Base-by-base conservation (phyloP, 2,797 vertebrate genomes). In the Enteromius mattozi region DNA sequence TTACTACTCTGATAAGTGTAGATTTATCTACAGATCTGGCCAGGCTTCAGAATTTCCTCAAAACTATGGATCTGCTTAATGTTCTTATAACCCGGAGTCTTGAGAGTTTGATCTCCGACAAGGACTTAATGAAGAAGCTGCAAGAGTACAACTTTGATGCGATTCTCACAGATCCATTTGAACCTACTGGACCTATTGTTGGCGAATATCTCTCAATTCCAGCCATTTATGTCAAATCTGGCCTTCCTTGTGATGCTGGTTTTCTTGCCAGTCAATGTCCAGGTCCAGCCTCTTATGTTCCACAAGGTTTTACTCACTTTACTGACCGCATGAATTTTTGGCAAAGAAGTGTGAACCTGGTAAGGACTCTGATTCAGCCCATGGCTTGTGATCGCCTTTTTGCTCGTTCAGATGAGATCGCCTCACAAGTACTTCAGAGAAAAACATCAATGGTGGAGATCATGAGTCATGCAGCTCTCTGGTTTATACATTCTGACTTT, bases 401-500 rank as follows among this genome's bases (percentile, higher is more conserved):
- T 47, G 83, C 76, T 12, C 45, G 69, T 0, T 94, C 90, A 0
- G 19, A 51, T 8, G 72, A 69, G 8, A 77, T 95, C 9, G 90
- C 93, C 6, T 92, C 91, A 56, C 33, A 17, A 6, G 92, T 93
- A 78, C 91, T 95, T n/a, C 84, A 17, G 16, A 91, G 1, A 66
- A 89, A 94, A 10, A 87, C 82, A 2, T 90, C 89, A 0, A 1
- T 94, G 27, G 0, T 0, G 0, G 90, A 92, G 3, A 33, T 96
- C 40, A 65, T 94, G 13, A 74, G 87, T 16, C 70, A 79, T 9
- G 92, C 59, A 8, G 92, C 93, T 0, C 6, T 96, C 75, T 96
- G 94, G 94, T 91, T 96, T 0, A 0, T 94, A 65, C 89, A 75
- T 30, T 93, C 79, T 0, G 95, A 94, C 86, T 96, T 95, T 27